Evolutionary conservation across 2,888 invertebrate genomes (phyloP), one percentile per base, ranked within the genome.

Genomic region (Strigamia crassipes): DNA sequence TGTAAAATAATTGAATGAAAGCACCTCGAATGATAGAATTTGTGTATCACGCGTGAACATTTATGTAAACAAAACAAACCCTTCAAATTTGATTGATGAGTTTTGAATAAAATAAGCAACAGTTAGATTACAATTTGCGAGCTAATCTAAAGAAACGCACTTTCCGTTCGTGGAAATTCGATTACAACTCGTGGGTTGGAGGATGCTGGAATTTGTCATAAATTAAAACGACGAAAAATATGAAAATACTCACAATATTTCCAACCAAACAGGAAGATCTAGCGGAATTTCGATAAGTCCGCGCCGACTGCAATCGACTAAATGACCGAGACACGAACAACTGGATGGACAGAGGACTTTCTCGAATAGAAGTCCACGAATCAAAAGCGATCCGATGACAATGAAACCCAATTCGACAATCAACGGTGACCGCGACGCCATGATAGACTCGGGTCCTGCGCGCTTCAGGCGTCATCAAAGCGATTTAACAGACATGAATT

Each of bases 271-370:
- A 83, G 94, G 94, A 87, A 94, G 90, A 89, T 91, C 89, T 83
- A 87, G 90, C 85, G 94, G 94, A 87, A 94, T 91, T 86, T 90
- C 90, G 85, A 90, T 90, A 86, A 94, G 90, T 88, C 92, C 92
- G 87, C 91, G 91, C 86, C 91, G 91, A 85, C 92, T 91, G 90
- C 94, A 95, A 89, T 93, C 93, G 83, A 94, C 92, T 88, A 92
- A 92, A 85, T 90, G 90, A 86, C 92, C 92, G 85, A 94, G 89
- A 88, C 94, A 94, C 86, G 90, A 90, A 88, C 94, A 95, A 87
- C 90, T 90, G 85, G 90, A 90, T 82, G 93, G 93, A 87, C 94
- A 94, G 21, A 78, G 51, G 41, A 83, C 80, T 56, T 34, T 78
- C 34, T 81, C 77, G 80, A 42, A 34, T 73, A 41, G 42, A 34